Percentiles rank a stretch among this genome's conserved stretches.
Evolutionary conservation across 2,113 vertebrate genomes (phyloP).

Genomic region (Callocephalon fimbriatum): DNA sequence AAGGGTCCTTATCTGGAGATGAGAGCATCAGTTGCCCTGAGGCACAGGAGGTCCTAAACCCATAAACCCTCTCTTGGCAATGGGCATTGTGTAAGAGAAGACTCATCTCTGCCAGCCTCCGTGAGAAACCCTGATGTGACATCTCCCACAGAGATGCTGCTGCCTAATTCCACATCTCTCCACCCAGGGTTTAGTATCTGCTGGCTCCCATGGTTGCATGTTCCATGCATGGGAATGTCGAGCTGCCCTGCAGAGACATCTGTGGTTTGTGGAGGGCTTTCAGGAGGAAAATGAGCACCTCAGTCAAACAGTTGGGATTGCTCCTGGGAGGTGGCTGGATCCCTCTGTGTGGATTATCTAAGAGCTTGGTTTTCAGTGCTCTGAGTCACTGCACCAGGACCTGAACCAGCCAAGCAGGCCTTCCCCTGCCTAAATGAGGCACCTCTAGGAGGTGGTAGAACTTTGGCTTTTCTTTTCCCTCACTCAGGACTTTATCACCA

Average conservation of each 20-base stretch:
- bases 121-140: background rate
- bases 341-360: background rate
- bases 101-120: background rate
- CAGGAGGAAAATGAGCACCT: background rate
- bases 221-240: rapidly evolving
- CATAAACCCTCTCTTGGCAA: background rate
- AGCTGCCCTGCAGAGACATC: background rate
- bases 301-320: background rate
- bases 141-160: background rate
- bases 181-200: background rate
- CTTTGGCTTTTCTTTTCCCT: background rate
- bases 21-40: background rate
- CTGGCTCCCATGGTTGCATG: background rate
- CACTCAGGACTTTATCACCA: background rate
- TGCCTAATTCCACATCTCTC: background rate
- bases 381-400: background rate
- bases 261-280: background rate
- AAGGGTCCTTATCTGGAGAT: background rate
- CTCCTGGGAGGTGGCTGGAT: background rate
- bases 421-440: background rate
- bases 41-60: background rate
- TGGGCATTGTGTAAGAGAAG: background rate
- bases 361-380: background rate
- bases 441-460: background rate
- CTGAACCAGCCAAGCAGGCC: background rate